Evolutionary conservation across 2,888 invertebrate genomes (phyloP).

Genomic region (Nasonia oneida): DNA sequence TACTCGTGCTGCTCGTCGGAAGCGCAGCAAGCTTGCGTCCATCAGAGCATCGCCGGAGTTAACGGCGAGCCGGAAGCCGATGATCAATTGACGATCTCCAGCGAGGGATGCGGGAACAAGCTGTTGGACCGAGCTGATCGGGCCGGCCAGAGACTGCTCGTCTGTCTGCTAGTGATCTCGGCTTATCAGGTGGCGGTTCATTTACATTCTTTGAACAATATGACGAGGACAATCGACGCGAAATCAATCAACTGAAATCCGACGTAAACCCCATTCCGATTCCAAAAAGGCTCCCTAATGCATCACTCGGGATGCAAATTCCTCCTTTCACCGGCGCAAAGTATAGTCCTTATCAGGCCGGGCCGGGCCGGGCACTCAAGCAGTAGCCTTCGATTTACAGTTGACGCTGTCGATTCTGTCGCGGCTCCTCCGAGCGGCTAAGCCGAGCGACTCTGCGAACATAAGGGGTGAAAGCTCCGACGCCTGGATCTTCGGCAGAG

Average conservation of each 20-base stretch:
- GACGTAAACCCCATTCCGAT: background rate
- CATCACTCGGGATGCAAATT: background rate
- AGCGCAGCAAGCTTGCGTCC: conserved; percentile 82
- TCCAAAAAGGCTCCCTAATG: background rate
- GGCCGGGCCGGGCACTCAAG: background rate
- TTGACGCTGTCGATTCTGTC: conserved; percentile 63
- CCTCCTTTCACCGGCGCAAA: background rate
- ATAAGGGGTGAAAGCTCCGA: conserved; percentile 53
- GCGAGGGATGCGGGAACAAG: conserved; percentile 62
- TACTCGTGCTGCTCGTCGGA: conserved; percentile 84
- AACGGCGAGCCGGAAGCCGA: conserved; percentile 56
- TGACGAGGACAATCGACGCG: too few species aligned
- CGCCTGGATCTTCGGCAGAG: conserved; percentile 64
- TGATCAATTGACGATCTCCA: conserved; percentile 60
- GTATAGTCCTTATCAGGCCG: background rate
- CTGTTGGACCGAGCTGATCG: conserved; percentile 55
- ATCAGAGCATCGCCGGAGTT: conserved; percentile 80
- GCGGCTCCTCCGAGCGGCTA: conserved; percentile 66
- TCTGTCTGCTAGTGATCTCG: conserved; percentile 61
- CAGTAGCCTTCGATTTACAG: conserved; percentile 51
- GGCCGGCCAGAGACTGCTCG: conserved; percentile 58
- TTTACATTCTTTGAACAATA: background rate
- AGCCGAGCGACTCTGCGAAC: conserved; percentile 61
- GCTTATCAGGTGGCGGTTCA: conserved; percentile 65
- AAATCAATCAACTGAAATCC: background rate